Conservation (phyloP, 2,888 invertebrate genomes). For the Sipha maydis region DNA sequence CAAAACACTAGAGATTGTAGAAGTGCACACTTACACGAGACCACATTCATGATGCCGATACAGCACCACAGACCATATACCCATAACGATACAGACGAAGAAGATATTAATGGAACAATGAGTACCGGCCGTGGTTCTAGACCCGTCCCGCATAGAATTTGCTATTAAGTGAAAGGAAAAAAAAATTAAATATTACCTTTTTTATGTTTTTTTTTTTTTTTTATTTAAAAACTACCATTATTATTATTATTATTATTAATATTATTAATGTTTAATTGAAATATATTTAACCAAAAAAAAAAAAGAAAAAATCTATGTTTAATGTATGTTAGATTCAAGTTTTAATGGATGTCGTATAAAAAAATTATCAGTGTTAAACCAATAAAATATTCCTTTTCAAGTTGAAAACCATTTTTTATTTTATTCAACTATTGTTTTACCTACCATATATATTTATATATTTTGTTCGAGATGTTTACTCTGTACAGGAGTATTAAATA, state of each 20-base stretch:
- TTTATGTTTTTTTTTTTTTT: not conserved
- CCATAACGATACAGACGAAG: constrained; percentile 42
- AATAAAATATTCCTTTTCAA: constrained; percentile 52
- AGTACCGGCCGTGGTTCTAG: constrained; percentile 34
- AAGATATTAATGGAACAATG: constrained; percentile 26
- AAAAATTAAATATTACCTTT: constrained; percentile 10
- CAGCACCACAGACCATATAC: constrained; percentile 26
- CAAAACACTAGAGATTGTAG: constrained; percentile 47
- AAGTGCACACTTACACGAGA: constrained; percentile 49
- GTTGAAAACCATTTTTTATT: not conserved
- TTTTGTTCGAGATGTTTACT: no score
- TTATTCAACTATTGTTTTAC: not conserved
- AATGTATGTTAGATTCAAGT: constrained; percentile 42
- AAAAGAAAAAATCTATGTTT: not conserved
- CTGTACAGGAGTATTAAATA: no score
- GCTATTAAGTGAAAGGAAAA: constrained; percentile 13
- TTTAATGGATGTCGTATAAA: constrained; percentile 2
- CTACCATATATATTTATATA: no score
- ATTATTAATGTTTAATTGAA: constrained; percentile 6
- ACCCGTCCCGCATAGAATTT: constrained; percentile 32
- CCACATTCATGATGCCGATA: constrained; percentile 57
- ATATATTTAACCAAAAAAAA: constrained; percentile 7
- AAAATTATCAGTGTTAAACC: constrained; percentile 45
- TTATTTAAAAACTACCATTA: not conserved
- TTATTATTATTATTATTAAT: constrained; percentile 16